phyloP scores from a whole-genome alignment of 1,140 invertebrate species.

The Triops longicaudatus region DNA sequence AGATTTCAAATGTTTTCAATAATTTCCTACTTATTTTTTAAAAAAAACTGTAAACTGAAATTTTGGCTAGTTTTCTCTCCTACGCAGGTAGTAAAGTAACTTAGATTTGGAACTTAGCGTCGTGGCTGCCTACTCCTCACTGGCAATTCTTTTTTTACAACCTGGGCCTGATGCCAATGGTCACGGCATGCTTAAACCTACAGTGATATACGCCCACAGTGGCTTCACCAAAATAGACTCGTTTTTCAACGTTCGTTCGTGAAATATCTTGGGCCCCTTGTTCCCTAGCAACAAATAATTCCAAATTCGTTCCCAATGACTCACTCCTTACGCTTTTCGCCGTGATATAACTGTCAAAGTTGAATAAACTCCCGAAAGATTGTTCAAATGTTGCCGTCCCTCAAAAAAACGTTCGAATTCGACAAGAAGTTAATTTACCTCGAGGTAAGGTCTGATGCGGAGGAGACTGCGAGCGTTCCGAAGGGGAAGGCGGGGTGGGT shows the following conservation, averaged over 20 bases:
- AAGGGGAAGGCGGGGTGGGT: slow-evolving; percentile 49
- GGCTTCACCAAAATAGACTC: not conserved
- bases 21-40: too few species aligned
- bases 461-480: slow-evolving; percentile 52
- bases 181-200: not conserved
- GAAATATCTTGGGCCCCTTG: not conserved
- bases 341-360: not conserved
- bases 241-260: not conserved
- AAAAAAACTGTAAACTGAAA: not conserved
- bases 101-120: not conserved
- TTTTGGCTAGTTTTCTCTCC: not conserved
- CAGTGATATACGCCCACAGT: not conserved
- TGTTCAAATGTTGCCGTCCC: not conserved
- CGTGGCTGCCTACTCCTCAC: not conserved
- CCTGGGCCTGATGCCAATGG: not conserved
- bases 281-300: not conserved
- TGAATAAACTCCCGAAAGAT: not conserved
- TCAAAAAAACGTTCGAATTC: not conserved
- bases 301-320: not conserved
- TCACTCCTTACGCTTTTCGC: not conserved
- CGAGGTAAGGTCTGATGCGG: slow-evolving; percentile 40
- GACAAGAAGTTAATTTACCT: slow-evolving; percentile 27
- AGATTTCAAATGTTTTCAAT: too few species aligned
- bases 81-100: not conserved
- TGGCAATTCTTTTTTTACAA: slow-evolving; percentile 13